A percentile compares a stretch with the other conserved stretches of the same genome.
phyloP scores from a whole-genome alignment of 2,113 vertebrate genomes.

The Nothoprocta pentlandii region DNA sequence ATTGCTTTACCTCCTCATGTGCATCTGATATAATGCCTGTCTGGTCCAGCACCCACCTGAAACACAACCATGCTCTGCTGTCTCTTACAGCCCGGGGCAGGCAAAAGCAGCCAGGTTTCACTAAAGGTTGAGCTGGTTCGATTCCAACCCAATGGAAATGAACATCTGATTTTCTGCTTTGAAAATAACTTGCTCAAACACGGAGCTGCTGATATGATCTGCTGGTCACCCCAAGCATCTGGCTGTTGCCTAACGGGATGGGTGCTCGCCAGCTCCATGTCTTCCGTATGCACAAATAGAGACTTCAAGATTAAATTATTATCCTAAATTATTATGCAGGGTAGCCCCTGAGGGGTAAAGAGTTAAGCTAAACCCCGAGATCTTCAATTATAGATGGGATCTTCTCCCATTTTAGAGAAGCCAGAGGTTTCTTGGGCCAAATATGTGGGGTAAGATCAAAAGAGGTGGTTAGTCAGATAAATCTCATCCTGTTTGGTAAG shows the following conservation, averaged over 20 bases:
- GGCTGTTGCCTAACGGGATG: conserved; percentile 5
- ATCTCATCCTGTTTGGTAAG: not conserved
- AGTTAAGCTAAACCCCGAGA: not conserved
- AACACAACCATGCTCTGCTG: not conserved
- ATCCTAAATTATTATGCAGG: conserved; percentile 18
- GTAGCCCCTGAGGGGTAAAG: not conserved
- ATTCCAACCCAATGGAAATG: not conserved
- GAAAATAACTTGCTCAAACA: conserved; percentile 27
- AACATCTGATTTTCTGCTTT: not conserved
- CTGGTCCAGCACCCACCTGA: conserved; percentile 30
- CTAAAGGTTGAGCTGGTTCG: not conserved
- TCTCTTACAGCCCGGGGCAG: not conserved
- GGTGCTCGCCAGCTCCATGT: not conserved
- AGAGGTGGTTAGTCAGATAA: not conserved
- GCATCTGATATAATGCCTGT: not conserved
- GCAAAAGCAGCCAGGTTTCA: not conserved
- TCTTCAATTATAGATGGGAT: not conserved
- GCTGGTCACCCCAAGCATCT: not conserved
- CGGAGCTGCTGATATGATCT: not conserved
- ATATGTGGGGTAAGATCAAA: not conserved
- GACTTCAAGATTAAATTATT: conserved; percentile 32
- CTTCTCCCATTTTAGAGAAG: conserved; percentile 20
- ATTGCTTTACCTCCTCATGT: conserved; percentile 15
- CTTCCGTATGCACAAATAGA: conserved; percentile 17
- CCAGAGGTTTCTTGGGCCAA: not conserved